Evolutionary conservation across 2,797 vertebrate species (phyloP).

Genomic region (Salmo trutta): DNA sequence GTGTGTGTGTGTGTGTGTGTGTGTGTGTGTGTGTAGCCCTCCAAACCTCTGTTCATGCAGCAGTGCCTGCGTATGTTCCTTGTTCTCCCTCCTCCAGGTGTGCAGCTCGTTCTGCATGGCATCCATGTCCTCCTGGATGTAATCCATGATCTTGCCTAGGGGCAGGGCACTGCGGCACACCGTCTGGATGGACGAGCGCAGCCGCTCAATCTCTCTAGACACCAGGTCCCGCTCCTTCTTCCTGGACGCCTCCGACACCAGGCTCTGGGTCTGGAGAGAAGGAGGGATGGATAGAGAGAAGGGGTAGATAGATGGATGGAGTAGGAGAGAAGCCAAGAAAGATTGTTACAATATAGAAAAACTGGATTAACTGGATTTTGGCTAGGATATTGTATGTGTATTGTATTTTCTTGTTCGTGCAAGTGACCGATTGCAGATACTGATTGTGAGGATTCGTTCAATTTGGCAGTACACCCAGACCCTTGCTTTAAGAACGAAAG

Average conservation of each 20-base stretch:
- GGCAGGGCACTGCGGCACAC: conserved; percentile 86
- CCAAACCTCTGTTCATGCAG: conserved; percentile 79
- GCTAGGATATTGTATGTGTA: too few relatives aligned
- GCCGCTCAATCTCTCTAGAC: conserved; percentile 84
- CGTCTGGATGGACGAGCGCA: conserved; percentile 85
- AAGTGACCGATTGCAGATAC: too few relatives aligned
- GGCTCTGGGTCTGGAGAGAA: conserved; percentile 65
- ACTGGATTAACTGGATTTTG: neutral
- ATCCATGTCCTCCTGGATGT: conserved; percentile 95
- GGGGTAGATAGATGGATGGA: neutral
- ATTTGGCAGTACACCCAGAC: too few relatives aligned
- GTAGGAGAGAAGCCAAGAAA: neutral
- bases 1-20: too few relatives aligned
- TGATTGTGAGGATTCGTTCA: too few relatives aligned
- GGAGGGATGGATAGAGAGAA: neutral
- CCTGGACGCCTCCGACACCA: conserved; percentile 77
- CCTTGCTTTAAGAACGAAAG: too few relatives aligned
- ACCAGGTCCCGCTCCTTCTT: conserved; percentile 89
- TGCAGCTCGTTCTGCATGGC: conserved; percentile 90
- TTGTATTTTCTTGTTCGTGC: too few relatives aligned
- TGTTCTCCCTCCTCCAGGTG: conserved; percentile 84
- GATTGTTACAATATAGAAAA: neutral
- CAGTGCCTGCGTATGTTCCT: conserved; percentile 74
- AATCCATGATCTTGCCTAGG: conserved; percentile 93
- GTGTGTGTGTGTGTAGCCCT: too few relatives aligned